These are phyloP conservation scores for Drosophila pandora DNA, from an alignment of 1,140 invertebrate genomes.

Conservation along the genomic window DNA sequence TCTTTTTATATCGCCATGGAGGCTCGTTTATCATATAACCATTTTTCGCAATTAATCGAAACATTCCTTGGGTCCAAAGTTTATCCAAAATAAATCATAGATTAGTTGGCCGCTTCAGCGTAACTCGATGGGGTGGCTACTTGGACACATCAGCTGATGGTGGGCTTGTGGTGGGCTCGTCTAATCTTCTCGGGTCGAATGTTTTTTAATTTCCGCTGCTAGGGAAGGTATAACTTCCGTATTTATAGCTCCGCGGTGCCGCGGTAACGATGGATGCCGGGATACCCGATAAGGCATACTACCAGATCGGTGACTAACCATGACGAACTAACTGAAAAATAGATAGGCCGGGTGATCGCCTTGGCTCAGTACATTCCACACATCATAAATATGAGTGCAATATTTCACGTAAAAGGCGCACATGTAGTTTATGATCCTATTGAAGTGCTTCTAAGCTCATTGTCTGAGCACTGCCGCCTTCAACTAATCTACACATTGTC, in stretches of 20 bases:
- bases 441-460: background rate
- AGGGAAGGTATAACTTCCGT: constrained; percentile 11
- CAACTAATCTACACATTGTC: background rate
- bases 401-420: background rate
- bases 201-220: constrained; percentile 43
- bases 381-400: background rate
- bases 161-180: background rate
- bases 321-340: constrained; percentile 1
- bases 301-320: constrained; percentile 12
- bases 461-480: background rate
- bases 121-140: constrained; percentile 1
- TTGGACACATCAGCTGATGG: constrained; percentile 36
- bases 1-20: constrained; percentile 49
- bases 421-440: background rate
- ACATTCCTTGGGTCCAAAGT: constrained; percentile 29
- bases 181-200: constrained; percentile 15
- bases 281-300: background rate
- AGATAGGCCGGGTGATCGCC: background rate
- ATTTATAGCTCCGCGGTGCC: background rate
- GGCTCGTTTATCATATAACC: constrained; percentile 20
- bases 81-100: constrained; percentile 14
- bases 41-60: constrained; percentile 6
- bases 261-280: constrained; percentile 14
- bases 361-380: background rate
- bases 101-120: background rate